A percentile compares a stretch with the other conserved stretches of the same genome.
Conservation (phyloP, 2,888 invertebrate genomes). For the Phrixothrix hirtus region DNA sequence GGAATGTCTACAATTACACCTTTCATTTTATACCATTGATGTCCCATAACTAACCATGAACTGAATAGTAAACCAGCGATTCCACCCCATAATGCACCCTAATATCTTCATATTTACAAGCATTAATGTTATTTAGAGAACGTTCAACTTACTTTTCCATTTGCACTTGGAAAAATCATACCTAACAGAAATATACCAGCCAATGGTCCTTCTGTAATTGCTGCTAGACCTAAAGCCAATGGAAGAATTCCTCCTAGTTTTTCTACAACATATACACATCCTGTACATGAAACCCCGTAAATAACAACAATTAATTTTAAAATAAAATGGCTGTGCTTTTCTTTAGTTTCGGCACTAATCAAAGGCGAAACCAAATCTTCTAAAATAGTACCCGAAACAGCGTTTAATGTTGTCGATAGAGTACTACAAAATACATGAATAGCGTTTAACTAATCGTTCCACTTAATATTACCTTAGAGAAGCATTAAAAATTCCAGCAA, state of each 20-base stretch:
- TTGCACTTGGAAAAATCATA: conserved; percentile 67
- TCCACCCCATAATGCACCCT: no score
- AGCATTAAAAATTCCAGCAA: conserved; percentile 75
- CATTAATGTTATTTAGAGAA: no score
- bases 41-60: no score
- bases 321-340: conserved; percentile 60
- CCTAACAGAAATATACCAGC: conserved; percentile 69
- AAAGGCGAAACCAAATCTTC: conserved; percentile 66
- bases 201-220: conserved; percentile 66
- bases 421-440: conserved; percentile 60
- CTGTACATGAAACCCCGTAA: conserved; percentile 73
- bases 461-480: conserved; percentile 61
- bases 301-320: no score
- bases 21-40: no score
- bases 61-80: no score
- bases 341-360: conserved; percentile 58
- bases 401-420: conserved; percentile 66
- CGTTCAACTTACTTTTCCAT: conserved; percentile 58
- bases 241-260: conserved; percentile 63
- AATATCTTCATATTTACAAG: no score
- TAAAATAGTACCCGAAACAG: conserved; percentile 66
- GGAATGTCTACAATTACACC: no score
- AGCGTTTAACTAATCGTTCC: background rate
- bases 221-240: conserved; percentile 56
- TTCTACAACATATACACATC: conserved; percentile 66